A percentile compares a stretch with the other conserved stretches of the same genome.
These are phyloP conservation scores for Phylloscopus whistleri DNA, from an alignment of 2,113 vertebrate genomes.

Conservation along the genomic window DNA sequence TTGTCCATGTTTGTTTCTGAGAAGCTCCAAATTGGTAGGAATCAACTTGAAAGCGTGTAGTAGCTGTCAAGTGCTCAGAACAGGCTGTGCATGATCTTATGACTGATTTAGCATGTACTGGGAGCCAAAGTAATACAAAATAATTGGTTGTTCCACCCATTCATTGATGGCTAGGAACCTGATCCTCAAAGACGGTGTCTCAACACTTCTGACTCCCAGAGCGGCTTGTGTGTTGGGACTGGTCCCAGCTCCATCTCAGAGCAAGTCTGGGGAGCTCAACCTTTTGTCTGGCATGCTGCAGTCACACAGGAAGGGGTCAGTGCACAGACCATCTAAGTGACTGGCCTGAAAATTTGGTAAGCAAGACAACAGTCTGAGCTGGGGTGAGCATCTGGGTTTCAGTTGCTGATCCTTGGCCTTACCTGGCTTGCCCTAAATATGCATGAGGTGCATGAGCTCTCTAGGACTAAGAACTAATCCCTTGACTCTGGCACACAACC, in stretches of 20 bases:
- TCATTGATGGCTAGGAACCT: neutral
- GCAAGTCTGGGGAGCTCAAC: neutral
- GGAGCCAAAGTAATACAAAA: conserved; percentile 21
- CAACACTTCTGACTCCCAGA: neutral
- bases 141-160: conserved; percentile 31
- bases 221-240: neutral
- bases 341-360: neutral
- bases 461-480: neutral
- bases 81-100: conserved; percentile 25
- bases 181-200: neutral
- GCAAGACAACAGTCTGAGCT: neutral
- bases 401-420: neutral
- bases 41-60: conserved; percentile 27
- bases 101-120: neutral
- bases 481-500: neutral
- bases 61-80: conserved; percentile 47
- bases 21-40: conserved; percentile 34
- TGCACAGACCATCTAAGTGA: neutral
- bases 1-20: conserved; percentile 54
- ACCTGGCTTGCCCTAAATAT: neutral
- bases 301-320: neutral
- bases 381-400: neutral
- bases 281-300: fast-evolving
- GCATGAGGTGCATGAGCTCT: neutral
- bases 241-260: neutral